Evolutionary conservation across 2,113 vertebrate genomes (phyloP).

Genomic region (Mungos mungo): DNA sequence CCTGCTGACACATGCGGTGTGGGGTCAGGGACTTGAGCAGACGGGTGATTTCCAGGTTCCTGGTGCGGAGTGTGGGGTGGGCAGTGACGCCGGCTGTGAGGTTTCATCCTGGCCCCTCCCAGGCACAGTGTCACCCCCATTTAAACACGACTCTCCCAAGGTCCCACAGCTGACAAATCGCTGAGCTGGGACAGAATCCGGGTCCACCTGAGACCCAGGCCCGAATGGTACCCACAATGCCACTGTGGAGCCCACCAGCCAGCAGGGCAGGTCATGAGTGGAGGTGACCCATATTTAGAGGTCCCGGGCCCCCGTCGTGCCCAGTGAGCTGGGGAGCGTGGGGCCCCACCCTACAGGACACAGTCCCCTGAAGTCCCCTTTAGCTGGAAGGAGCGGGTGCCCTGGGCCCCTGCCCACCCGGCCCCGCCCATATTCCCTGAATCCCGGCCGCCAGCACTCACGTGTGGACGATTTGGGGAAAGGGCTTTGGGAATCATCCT

Average conservation of each 20-base stretch:
- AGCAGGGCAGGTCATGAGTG: neutral
- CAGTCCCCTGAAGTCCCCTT: accelerated
- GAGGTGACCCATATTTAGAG: neutral
- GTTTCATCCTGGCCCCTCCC: no score
- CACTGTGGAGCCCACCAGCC: no score
- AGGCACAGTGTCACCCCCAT: accelerated
- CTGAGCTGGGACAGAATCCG: neutral
- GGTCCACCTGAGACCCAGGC: neutral
- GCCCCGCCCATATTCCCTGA: neutral
- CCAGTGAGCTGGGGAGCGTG: accelerated
- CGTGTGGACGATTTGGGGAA: neutral
- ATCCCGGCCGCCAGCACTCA: neutral
- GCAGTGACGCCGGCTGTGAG: neutral
- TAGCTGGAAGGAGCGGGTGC: accelerated
- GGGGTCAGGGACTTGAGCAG: neutral
- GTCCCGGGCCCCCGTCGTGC: neutral
- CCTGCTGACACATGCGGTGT: neutral
- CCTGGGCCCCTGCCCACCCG: accelerated
- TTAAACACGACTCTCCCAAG: no score
- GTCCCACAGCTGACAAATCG: neutral
- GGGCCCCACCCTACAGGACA: neutral
- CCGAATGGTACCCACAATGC: accelerated
- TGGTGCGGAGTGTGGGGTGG: neutral
- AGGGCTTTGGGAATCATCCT: neutral
- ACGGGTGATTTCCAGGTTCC: neutral